phyloP scores from a whole-genome alignment of 2,113 vertebrate species.

The Psophia crepitans region DNA sequence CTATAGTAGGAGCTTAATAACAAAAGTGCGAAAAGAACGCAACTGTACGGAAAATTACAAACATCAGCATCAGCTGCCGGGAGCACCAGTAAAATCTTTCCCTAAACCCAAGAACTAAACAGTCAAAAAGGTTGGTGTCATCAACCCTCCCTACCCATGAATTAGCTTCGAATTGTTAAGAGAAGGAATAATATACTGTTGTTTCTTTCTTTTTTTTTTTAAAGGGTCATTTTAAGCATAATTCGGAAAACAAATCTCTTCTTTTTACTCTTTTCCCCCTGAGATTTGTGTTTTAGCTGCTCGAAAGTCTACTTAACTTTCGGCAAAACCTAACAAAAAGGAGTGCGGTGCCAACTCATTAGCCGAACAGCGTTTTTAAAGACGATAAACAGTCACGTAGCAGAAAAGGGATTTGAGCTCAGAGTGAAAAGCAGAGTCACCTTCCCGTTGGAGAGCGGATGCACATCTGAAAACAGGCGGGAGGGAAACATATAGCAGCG shows the following conservation, averaged over 20 bases:
- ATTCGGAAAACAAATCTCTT: too few species aligned
- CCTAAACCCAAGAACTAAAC: neutral
- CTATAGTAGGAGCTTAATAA: constrained; percentile 1
- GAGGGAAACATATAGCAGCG: neutral
- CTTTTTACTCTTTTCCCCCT: neutral
- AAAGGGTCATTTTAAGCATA: neutral
- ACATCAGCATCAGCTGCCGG: constrained; percentile 1
- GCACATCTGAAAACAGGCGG: neutral
- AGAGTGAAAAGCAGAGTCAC: constrained; percentile 10
- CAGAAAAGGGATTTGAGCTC: neutral
- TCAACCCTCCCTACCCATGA: neutral
- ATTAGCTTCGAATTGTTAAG: neutral
- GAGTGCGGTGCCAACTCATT: neutral
- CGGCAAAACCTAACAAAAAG: neutral
- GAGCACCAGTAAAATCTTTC: neutral
- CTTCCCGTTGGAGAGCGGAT: neutral
- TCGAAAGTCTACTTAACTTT: constrained; percentile 23
- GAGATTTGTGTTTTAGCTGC: neutral
- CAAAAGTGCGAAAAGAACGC: constrained; percentile 42
- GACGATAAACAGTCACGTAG: neutral
- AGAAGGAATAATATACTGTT: neutral
- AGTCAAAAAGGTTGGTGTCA: neutral
- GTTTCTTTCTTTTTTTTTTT: neutral
- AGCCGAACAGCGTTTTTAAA: neutral
- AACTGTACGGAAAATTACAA: constrained; percentile 41